A percentile compares a stretch with the other conserved stretches of the same genome.
Conservation (phyloP, 2,888 invertebrate genomes). For the Dynastes maya region DNA sequence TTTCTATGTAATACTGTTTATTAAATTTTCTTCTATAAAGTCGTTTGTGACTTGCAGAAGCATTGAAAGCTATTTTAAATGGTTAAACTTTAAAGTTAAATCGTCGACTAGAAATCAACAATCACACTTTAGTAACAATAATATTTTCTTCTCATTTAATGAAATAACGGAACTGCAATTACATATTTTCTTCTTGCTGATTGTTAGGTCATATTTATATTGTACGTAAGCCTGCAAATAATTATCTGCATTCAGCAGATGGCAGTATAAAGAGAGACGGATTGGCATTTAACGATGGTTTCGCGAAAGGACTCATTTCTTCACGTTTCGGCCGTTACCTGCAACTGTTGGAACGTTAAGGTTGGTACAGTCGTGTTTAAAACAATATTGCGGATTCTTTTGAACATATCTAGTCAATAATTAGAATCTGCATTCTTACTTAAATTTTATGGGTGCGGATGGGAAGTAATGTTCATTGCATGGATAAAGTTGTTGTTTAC, state of each 20-base stretch:
- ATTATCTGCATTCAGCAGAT: constrained; percentile 30
- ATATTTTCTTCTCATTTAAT: neutral
- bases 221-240: constrained; percentile 13
- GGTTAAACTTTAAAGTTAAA: neutral
- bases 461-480: too few relatives aligned
- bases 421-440: too few relatives aligned
- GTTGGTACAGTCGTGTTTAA: neutral
- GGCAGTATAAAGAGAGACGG: constrained; percentile 14
- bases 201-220: constrained; percentile 7
- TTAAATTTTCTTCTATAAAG: too few relatives aligned
- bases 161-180: neutral
- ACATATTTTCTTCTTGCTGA: neutral
- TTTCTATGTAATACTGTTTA: too few relatives aligned
- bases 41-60: too few relatives aligned
- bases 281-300: constrained; percentile 2
- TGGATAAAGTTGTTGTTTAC: too few relatives aligned
- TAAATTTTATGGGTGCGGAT: too few relatives aligned
- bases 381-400: too few relatives aligned
- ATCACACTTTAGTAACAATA: neutral
- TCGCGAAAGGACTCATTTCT: neutral
- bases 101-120: neutral
- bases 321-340: constrained; percentile 23
- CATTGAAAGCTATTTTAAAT: neutral
- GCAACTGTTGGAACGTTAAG: neutral
- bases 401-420: too few relatives aligned